Base-by-base conservation (phyloP, 2,888 invertebrate species). In the Drosophila testacea region DNA sequence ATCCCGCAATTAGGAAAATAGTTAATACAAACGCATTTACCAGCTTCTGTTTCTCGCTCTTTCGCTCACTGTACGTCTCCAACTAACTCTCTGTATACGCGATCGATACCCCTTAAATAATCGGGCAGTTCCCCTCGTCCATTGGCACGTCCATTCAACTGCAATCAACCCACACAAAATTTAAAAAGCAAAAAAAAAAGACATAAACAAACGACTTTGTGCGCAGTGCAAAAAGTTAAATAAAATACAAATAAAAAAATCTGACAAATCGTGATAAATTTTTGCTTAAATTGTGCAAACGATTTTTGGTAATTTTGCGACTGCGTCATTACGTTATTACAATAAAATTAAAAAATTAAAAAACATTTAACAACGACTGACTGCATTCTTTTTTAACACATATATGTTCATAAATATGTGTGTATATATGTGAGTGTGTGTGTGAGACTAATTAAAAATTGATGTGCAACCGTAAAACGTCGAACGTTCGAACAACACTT, bases 231-330 rank as follows among this genome's bases (percentile, higher is more conserved):
- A 80, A 80, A 77, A 79, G 73, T 54, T 42, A 57, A 72, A 72
- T 55, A 48, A 54, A 30, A 42, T 42, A 66, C 2, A 46, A 44
- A 44, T 9, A 41, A 60, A 56, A 70, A 62, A 51, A 57, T 63
- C 32, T 50, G 60, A 57, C 55, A 83, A 88, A 86, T 86, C 88
- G 88, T 85, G 88, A 85, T 84, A 74, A 81, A 79, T 88, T 75
- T 85, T 75, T 52, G 85, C 70, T 70, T 71, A 76, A 83, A 85
- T 85, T 85, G 88, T 86, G 88, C 83, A 85, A 85, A 85, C 83
- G 81, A 77, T 77, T 79, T 78, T 77, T 62, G 69, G 60, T 54
- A 55, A 71, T 73, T 77, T 77, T 65, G 55, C 52, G 54, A 54
- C 42, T 63, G 51, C 56, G 57, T 64, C 32, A 62, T 69, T 32